A percentile compares a stretch with the other conserved stretches of the same genome.
Evolutionary conservation across 64 coral and sea anemone genomes (phyloP).

Genomic region (Montipora capricornis): DNA sequence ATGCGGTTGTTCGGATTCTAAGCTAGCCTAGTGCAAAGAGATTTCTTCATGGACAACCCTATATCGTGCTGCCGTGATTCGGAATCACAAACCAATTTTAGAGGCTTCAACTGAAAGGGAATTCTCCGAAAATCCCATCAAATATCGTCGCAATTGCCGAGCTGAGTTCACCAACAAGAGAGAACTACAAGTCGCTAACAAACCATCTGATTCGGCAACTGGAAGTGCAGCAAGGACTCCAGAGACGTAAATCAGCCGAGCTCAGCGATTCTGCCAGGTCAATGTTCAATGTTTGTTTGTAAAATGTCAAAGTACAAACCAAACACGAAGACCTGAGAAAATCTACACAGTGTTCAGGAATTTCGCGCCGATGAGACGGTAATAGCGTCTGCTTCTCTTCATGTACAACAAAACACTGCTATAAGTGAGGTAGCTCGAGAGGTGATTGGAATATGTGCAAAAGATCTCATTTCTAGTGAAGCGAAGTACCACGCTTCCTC

Average conservation of each 20-base stretch:
- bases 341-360: conserved; percentile 52
- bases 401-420: background rate
- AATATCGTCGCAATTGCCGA: conserved; percentile 72
- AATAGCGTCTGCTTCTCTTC: no score
- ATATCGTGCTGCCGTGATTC: conserved; percentile 32
- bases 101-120: conserved; percentile 60
- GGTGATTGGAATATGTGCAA: conserved; percentile 57
- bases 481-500: conserved; percentile 73
- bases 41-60: conserved; percentile 37
- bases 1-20: conserved; percentile 35
- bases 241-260: conserved; percentile 34
- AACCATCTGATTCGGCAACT: conserved; percentile 3
- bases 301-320: conserved; percentile 75
- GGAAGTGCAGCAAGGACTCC: background rate
- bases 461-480: conserved; percentile 79
- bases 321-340: conserved; percentile 58
- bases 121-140: conserved; percentile 58
- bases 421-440: conserved; percentile 49
- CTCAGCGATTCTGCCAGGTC: conserved; percentile 37
- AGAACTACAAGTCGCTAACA: conserved; percentile 52
- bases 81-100: conserved; percentile 42
- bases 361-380: conserved; percentile 74
- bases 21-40: conserved; percentile 43
- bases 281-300: conserved; percentile 63
- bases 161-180: conserved; percentile 75